These are phyloP conservation scores for Equus przewalskii DNA, from an alignment of 2,113 vertebrate species.

Conservation along the genomic window DNA sequence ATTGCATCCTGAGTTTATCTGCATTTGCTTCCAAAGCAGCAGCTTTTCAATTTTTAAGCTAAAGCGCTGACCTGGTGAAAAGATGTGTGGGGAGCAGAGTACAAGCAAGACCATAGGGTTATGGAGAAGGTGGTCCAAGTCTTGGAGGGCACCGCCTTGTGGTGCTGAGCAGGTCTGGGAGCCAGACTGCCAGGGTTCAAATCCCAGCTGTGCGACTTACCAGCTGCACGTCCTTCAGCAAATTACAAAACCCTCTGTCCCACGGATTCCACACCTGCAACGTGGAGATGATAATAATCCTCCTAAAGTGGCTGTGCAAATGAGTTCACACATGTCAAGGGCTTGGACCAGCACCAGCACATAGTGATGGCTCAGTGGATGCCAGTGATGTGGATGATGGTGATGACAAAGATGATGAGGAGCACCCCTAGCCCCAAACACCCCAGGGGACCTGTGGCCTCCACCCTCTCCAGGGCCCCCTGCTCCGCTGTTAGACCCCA, in stretches of 20 bases:
- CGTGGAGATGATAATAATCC: background rate
- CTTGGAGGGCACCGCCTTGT: rapidly evolving
- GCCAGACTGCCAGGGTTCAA: background rate
- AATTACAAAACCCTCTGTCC: background rate
- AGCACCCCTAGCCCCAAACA: background rate
- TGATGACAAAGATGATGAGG: background rate
- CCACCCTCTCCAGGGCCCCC: no score
- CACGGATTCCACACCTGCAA: background rate
- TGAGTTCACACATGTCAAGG: background rate
- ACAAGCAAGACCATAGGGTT: background rate
- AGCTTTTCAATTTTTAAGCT: background rate
- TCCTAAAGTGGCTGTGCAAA: background rate
- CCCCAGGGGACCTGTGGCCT: background rate
- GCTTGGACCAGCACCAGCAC: background rate
- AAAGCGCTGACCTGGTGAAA: background rate
- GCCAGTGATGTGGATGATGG: background rate
- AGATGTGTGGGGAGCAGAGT: background rate
- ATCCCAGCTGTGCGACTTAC: background rate
- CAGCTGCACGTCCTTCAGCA: background rate
- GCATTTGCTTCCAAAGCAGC: background rate
- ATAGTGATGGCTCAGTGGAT: background rate
- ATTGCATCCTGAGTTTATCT: background rate
- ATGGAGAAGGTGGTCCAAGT: background rate
- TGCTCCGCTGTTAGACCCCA: background rate
- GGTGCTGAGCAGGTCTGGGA: background rate